phyloP scores from a whole-genome alignment of 1,140 invertebrate genomes.

The Zaprionus inermis region DNA sequence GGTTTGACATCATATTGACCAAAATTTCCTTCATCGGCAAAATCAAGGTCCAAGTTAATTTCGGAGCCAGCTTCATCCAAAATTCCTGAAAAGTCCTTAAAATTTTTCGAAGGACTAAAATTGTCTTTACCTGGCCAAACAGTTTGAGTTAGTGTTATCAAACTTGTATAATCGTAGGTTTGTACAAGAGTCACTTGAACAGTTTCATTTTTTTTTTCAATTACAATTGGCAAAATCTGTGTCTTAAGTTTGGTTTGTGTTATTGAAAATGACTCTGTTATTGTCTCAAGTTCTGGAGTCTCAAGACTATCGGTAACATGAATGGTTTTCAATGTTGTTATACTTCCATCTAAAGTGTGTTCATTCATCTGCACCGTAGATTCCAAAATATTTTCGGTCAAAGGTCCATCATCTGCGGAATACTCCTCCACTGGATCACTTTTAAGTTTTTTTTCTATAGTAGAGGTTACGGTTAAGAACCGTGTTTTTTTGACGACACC shows the following conservation, averaged over 20 bases:
- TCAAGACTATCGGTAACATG: conserved; percentile 89
- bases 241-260: conserved; percentile 94
- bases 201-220: conserved; percentile 88
- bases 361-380: conserved; percentile 90
- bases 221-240: conserved; percentile 92
- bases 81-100: conserved; percentile 94
- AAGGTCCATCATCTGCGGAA: conserved; percentile 87
- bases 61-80: conserved; percentile 95
- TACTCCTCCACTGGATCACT: conserved; percentile 86
- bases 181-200: conserved; percentile 92
- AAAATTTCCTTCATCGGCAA: conserved; percentile 91
- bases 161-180: conserved; percentile 93
- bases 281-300: conserved; percentile 92
- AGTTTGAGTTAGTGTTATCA: conserved; percentile 94
- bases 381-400: conserved; percentile 94
- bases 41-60: conserved; percentile 92
- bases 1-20: conserved; percentile 86
- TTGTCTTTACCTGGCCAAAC: conserved; percentile 94
- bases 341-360: conserved; percentile 89
- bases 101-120: conserved; percentile 85
- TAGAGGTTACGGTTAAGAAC: conserved; percentile 93
- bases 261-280: conserved; percentile 96
- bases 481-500: conserved; percentile 94
- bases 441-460: conserved; percentile 90
- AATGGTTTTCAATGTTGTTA: conserved; percentile 92